Base-by-base conservation (phyloP, 2,113 vertebrate genomes). In the Meleagris gallopavo region DNA sequence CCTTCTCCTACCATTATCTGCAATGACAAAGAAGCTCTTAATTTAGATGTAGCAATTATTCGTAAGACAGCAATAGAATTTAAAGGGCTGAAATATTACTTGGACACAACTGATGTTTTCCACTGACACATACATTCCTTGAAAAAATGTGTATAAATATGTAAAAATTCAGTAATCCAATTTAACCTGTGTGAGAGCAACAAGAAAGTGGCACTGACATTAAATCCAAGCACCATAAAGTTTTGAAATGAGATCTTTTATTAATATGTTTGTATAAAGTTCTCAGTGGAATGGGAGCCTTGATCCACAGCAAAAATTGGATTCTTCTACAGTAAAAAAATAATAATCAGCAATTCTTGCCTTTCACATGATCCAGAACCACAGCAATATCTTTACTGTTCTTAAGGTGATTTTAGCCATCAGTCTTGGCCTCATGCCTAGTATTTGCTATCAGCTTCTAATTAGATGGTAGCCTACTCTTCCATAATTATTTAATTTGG, bases 1-100 rank as follows among this genome's bases (percentile, higher is more conserved):
- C 98, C 99, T 98, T 99, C 99, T 87, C 99, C 99, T 36, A 99
- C 98, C 99, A 99, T 99, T 84, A 99, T 99, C 99, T 99, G 98
- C 45, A 97, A 97, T 89, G 89, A 97, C 67, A 97, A 95, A 96
- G 86, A 30, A 95, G 22, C 38, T 21, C 2, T 94, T 96, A 95
- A 94, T 87, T 81, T 66, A 85, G 86, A 74, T 25, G 74, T 38
- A 90, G 43, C 20, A 40, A 71, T 66, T 87, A 83, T 45, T 94
- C 45, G 66, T 70, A 80, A 88, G 72, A 71, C 19, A 74, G 45
- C 46, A n/a, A 65, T 43, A 46, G 22, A 65, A 69, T 91, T 54
- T 60, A 81, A 95, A 96, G 60, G 60, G 29, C 52, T 86, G 43
- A 78, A 77, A 84, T 62, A 27, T 6, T 93, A 84, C 86, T 88